Evolutionary conservation across 2,113 vertebrate species (phyloP), one percentile per base, ranked within the genome.

Genomic region (Turdus rufiventris): DNA sequence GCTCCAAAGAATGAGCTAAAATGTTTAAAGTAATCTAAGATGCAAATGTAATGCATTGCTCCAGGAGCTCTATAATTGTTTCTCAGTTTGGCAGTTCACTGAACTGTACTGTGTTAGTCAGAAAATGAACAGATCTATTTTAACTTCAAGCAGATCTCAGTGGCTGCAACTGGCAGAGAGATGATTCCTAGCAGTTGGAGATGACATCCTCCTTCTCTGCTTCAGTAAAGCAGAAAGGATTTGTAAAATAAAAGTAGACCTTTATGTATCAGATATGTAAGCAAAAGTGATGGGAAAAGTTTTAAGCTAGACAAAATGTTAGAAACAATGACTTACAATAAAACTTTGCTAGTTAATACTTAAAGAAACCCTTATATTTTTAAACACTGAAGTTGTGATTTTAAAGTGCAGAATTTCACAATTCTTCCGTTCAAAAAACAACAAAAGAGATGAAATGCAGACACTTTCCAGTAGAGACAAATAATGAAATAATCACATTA

Each of bases 1-100:
- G 62, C 70, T 93, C 50, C 86, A 91, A 88, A 94, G 62, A 67
- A 67, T 43, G 65, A 86, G 28, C 83, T 95, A 89, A 95, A 96
- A 94, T 81, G 80, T 88, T 96, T 84, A 92, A 95, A 87, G 68
- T 88, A 95, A 97, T 96, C 81, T 74, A 93, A 84, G 84, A 97
- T 96, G 96, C 77, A 97, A 97, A 97, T 96, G 53, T 34, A 89
- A 89, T 88, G 72, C 75, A 76, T 86, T 95, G 51, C 92, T 96
- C 94, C 86, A 68, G 92, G 93, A 92, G 14, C 20, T 87, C 50
- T 66, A 29, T 72, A 84, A 75, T 71, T 96, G 73, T 84, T 97
- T 96, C 94, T 72, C 68, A 92, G 74, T 11, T 12, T 74, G 75
- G 60, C 87, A 76, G 51, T 85, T 96, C 88, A 80, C 57, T 93